phyloP scores from a whole-genome alignment of 1,140 invertebrate species.

The Heliconius nattereri region DNA sequence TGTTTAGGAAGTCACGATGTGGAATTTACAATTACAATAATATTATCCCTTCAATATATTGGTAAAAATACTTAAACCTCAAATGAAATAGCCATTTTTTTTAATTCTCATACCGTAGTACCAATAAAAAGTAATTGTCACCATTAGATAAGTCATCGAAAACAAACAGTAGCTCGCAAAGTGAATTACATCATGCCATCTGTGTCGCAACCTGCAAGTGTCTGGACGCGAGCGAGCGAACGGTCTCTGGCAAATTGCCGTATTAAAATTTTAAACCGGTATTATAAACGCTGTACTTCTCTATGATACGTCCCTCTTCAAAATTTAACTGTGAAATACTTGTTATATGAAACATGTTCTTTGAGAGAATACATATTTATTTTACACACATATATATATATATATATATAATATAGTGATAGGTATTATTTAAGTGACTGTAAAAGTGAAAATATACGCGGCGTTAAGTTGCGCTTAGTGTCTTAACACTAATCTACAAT shows the following conservation, averaged over 20 bases:
- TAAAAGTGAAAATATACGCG: no score
- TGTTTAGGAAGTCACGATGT: background rate
- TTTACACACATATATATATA: background rate
- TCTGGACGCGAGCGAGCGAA: background rate
- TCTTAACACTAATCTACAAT: no score
- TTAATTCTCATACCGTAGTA: background rate
- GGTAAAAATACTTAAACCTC: no score
- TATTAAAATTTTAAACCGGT: constrained; percentile 69
- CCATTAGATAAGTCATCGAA: constrained; percentile 35
- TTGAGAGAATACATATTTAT: background rate
- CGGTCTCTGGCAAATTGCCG: constrained; percentile 53
- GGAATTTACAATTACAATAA: background rate
- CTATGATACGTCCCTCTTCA: constrained; percentile 28
- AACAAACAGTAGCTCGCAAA: constrained; percentile 39
- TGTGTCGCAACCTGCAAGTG: constrained; percentile 29
- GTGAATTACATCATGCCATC: constrained; percentile 53
- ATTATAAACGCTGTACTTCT: constrained; percentile 54
- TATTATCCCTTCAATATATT: no score
- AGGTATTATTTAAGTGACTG: no score
- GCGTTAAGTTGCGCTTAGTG: no score
- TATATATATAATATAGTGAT: no score
- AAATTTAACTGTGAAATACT: constrained; percentile 20
- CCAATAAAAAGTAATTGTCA: constrained; percentile 24
- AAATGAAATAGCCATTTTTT: background rate
- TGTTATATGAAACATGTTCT: background rate